A percentile compares a stretch with the other conserved stretches of the same genome.
These are phyloP conservation scores for Dicrostonyx torquatus DNA, from an alignment of 2,797 vertebrate genomes.

Conservation along the genomic window DNA sequence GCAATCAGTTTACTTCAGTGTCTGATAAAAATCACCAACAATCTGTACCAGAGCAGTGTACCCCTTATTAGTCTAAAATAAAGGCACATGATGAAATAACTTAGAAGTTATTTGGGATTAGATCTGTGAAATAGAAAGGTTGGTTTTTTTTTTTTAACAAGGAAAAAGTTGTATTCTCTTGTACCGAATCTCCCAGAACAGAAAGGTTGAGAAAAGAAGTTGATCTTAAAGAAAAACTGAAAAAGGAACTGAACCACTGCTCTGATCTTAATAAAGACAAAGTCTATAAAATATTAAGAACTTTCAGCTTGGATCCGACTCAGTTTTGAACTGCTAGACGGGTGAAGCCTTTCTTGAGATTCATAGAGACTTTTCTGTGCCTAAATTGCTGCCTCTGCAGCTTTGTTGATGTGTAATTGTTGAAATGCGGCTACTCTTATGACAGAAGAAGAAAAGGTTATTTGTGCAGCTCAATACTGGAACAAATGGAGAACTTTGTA, in stretches of 20 bases:
- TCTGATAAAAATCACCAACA: background rate
- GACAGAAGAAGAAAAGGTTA: background rate
- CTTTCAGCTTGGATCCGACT: background rate
- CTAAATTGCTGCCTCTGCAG: background rate
- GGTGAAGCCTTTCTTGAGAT: background rate
- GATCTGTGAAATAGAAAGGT: background rate
- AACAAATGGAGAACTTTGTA: background rate
- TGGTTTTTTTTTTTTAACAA: background rate
- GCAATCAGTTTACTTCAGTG: background rate
- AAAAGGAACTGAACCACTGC: background rate
- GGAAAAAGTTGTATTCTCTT: background rate
- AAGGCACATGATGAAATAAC: background rate
- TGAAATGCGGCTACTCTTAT: background rate
- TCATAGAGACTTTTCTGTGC: background rate
- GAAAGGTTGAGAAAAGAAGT: background rate
- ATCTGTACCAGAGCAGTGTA: background rate
- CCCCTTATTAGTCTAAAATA: background rate
- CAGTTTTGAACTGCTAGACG: background rate
- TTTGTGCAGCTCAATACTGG: background rate
- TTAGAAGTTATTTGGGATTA: background rate
- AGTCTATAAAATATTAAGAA: background rate
- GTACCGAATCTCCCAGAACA: background rate
- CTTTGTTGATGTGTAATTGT: background rate
- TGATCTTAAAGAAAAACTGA: background rate
- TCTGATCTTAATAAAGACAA: conserved; percentile 18